Evolutionary conservation across 1,140 invertebrate genomes (phyloP), one percentile per base, ranked within the genome.

Genomic region (Solen grandis): DNA sequence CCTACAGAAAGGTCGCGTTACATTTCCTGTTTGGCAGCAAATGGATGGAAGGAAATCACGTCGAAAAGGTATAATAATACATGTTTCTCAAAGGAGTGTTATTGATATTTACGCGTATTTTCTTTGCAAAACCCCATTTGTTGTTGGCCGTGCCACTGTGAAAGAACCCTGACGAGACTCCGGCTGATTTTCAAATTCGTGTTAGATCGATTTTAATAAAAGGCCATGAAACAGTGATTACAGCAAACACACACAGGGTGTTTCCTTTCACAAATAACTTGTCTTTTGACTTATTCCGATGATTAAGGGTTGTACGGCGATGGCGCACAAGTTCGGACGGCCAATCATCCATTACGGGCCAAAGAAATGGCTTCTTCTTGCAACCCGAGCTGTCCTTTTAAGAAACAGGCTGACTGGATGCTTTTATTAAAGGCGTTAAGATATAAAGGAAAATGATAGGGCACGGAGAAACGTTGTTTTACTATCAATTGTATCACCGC

Each of bases 151-250:
- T 78, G 75, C 54, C 75, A 69, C 59, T 46, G 38, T 19, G 68
- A 72, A 55, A 72, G 55, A 74, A 25, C 38, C 60, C 27, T 74
- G 54, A 36, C 57, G n/a, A n/a, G 14, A 35, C 54, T 31, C 38
- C 35, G 41, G 50, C 57, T 46, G 16, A 19, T 54, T 63, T 57
- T 76, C 52, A 41, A 76, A 76, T 27, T 38, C 63, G 75, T 78
- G 75, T 69, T 41, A 55, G 75, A 78, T 78, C 65, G 75, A 78
- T 78, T 78, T 66, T 68, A 78, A 78, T 78, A 78, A 78, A 78
- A 78, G 75, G 55, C 75, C 75, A 60, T 57, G 63, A 66, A 66
- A 57, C 75, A 59, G 57, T 78, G 75, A 78, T 78, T 78, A 78
- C 52, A 57, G 75, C 55, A 41, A 66, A 29, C 63, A 60, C 75